Percentiles rank a stretch among this genome's conserved stretches.
These are phyloP conservation scores for Montipora capitata DNA, from an alignment of 92 coral and sea anemone species.

Conservation along the genomic window DNA sequence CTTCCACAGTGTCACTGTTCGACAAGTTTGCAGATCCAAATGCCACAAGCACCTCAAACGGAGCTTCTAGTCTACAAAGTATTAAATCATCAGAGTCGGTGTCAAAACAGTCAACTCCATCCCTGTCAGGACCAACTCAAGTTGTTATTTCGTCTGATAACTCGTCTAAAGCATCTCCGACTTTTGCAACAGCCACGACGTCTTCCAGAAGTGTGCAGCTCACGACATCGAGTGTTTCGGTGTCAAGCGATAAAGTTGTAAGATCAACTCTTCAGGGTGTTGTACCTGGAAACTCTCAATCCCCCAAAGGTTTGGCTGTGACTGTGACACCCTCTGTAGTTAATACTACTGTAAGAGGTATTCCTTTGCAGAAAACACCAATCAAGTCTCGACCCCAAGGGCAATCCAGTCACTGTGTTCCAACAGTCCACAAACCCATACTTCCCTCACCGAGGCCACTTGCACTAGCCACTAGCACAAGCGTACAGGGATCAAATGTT, in stretches of 20 bases:
- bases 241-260: background rate
- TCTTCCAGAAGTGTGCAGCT: background rate
- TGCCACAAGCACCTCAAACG: background rate
- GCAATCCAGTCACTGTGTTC: constrained; percentile 43
- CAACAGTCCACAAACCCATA: constrained; percentile 60
- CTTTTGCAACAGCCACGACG: constrained; percentile 13
- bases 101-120: constrained; percentile 1
- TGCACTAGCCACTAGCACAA: constrained; percentile 21
- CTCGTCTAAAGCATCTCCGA: background rate
- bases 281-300: background rate
- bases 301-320: constrained; percentile 4
- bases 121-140: background rate
- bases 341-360: background rate
- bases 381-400: constrained; percentile 19
- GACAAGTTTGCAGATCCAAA: background rate
- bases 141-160: background rate
- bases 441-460: constrained; percentile 67
- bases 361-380: constrained; percentile 16
- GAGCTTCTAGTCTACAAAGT: background rate
- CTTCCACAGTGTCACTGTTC: background rate
- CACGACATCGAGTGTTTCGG: background rate
- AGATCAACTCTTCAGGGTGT: background rate
- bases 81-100: constrained; percentile 4
- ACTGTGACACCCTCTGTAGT: background rate
- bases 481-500: constrained; percentile 73